A percentile compares a stretch with the other conserved stretches of the same genome.
phyloP scores from a whole-genome alignment of 2,888 invertebrate species.

The Lepidocyrtinus sp. region DNA sequence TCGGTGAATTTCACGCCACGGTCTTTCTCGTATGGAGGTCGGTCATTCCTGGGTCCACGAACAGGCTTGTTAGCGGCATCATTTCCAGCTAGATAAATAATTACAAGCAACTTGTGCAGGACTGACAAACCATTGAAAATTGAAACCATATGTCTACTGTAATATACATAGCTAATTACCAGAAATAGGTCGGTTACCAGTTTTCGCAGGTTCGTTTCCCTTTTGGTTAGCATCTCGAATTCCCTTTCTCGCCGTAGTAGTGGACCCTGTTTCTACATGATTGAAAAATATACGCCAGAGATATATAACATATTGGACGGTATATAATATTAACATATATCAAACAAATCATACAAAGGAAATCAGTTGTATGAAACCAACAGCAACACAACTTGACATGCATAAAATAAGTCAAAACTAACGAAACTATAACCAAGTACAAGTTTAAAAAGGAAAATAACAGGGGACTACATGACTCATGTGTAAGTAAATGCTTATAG shows the following conservation, averaged over 20 bases:
- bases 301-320: neutral
- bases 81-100: constrained; percentile 27
- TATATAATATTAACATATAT: neutral
- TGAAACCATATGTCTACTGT: too few species aligned
- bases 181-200: constrained; percentile 35
- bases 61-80: constrained; percentile 60
- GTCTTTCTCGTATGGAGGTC: constrained; percentile 70
- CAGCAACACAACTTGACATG: constrained; percentile 38
- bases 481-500: too few species aligned
- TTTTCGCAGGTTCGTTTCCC: constrained; percentile 60
- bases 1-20: constrained; percentile 75
- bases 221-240: constrained; percentile 69
- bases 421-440: too few species aligned
- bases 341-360: constrained; percentile 14
- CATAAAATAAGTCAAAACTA: neutral
- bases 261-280: constrained; percentile 57
- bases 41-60: constrained; percentile 64
- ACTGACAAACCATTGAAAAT: too few species aligned
- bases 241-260: constrained; percentile 65
- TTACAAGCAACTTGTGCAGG: too few species aligned
- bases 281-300: neutral
- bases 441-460: too few species aligned
- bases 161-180: too few species aligned
- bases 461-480: too few species aligned
- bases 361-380: constrained; percentile 44